Evolutionary conservation across 2,888 invertebrate species (phyloP), one percentile per base, ranked within the genome.

Genomic region (Ochlodes sylvanus): DNA sequence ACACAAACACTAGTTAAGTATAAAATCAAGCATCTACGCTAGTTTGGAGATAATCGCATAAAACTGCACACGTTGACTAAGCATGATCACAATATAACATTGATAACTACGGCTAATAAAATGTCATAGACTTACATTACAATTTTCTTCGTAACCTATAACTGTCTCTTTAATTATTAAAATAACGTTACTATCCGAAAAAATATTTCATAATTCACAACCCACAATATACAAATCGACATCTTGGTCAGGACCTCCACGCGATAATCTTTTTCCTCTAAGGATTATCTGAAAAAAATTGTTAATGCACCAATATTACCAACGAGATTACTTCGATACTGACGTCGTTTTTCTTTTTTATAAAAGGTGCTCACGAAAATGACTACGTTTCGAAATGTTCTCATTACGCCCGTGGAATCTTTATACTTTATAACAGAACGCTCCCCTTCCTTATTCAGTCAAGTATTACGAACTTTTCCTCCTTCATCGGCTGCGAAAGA

Each of bases 321-420:
- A 56, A 41, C 34, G 34, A 56, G 68, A 68, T 68, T 68, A 62
- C 61, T 62, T 56, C 47, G 62, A 68, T 62, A 68, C 68, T n/a
- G 61, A 68, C 67, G 55, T 67, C 67, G 38, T 67, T 62, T 62
- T 67, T 67, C 67, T 55, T 67, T 61, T 61, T 54, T 38, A 67
- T 66, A 62, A 62, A 67, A 67, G 67, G 67, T 67, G 67, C 67
- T 67, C 67, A 56, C 61, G 55, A 67, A 67, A 67, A 67, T 67
- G 61, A 47, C 67, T 55, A 54, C 67, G 61, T 62, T 67, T 62
- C 80, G 80, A 85, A 89, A 87, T 88, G 85, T 85, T 87, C 87
- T 88, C 86, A 88, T 90, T 89, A 88, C 86, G 84, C 81, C 78
- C 82, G 83, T 75, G 82, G 83, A 85, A 86, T 86, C 84, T 82